phyloP scores from a whole-genome alignment of 2,113 vertebrate genomes.

The Phycodurus eques region DNA sequence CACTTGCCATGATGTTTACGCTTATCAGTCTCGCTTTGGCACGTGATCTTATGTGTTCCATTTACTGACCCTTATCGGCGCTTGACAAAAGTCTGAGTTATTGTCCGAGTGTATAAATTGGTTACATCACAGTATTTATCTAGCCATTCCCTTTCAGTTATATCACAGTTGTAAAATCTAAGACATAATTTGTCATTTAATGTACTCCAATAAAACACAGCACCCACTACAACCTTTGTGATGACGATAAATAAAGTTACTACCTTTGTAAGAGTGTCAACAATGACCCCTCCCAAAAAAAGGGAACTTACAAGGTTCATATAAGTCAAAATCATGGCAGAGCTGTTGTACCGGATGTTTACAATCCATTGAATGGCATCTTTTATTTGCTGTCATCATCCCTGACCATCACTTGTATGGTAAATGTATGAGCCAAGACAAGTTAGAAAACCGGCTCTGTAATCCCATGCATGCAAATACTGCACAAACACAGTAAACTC shows the following conservation, averaged over 20 bases:
- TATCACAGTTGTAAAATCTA: not conserved
- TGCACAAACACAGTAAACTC: not conserved
- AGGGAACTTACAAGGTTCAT: slow-evolving; percentile 1
- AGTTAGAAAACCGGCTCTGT: not conserved
- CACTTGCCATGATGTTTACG: not conserved
- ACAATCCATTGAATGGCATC: not conserved
- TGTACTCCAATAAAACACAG: not conserved
- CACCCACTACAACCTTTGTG: not conserved
- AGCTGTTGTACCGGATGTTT: not conserved
- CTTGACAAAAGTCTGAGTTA: not conserved
- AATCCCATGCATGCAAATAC: not conserved
- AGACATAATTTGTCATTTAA: not conserved
- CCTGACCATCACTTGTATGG: not conserved
- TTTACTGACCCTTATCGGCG: not conserved
- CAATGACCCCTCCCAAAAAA: not conserved
- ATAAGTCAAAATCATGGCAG: slow-evolving; percentile 1
- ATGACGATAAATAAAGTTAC: not conserved
- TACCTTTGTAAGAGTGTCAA: slow-evolving; percentile 1
- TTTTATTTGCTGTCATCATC: not conserved
- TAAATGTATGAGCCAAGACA: not conserved
- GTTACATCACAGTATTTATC: not conserved
- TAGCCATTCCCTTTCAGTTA: not conserved
- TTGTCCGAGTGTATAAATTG: not conserved
- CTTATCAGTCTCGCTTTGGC: not conserved
- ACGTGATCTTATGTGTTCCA: not conserved